Evolutionary conservation across 37 sponge, comb jelly and placozoan species (phyloP).

Genomic region (Spongia lamella): DNA sequence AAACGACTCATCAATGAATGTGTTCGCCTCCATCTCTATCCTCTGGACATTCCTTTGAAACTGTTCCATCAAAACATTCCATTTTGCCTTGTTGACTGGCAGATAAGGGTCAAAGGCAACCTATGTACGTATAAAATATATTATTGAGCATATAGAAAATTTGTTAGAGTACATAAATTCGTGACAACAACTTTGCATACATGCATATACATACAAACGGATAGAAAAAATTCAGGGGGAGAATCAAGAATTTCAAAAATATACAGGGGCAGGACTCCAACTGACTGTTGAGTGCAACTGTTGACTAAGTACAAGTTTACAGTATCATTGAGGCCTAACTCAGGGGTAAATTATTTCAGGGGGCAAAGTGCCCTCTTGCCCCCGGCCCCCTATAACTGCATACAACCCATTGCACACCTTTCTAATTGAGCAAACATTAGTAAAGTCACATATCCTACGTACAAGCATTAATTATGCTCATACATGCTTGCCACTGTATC

Average conservation of each 20-base stretch:
- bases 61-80: slow-evolving; percentile 85
- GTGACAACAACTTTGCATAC: slow-evolving; percentile 2
- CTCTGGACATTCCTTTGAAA: slow-evolving; percentile 87
- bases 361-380: no score
- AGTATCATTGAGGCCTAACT: no score
- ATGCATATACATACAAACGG: slow-evolving; percentile 7
- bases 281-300: no score
- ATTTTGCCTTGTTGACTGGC: slow-evolving; percentile 65
- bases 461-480: no score
- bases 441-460: no score
- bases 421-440: no score
- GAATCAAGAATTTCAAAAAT: no score
- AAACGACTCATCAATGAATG: slow-evolving; percentile 97
- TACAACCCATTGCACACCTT: no score
- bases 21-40: slow-evolving; percentile 90
- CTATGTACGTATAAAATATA: slow-evolving; percentile 14
- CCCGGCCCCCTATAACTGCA: no score
- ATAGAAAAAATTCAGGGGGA: background rate
- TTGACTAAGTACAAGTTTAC: no score
- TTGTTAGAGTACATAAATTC: background rate
- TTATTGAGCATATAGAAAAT: background rate
- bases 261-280: no score
- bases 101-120: slow-evolving; percentile 87
- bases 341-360: no score
- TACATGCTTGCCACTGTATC: background rate